Evolutionary conservation across 2,113 vertebrate genomes (phyloP).

Genomic region (Antechinus flavipes): DNA sequence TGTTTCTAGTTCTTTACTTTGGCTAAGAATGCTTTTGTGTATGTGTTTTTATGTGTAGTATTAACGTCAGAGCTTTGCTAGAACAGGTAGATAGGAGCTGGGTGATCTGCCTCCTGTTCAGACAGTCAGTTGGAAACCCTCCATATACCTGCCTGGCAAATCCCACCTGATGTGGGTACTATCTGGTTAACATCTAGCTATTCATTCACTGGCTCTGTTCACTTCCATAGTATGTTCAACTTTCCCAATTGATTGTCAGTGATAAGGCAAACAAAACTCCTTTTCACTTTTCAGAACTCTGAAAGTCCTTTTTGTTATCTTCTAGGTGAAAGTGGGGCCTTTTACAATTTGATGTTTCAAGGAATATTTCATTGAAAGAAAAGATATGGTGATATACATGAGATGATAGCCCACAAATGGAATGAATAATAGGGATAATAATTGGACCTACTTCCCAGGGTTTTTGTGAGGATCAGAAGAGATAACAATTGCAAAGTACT

Average conservation of each 20-base stretch:
- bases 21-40: not conserved
- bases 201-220: not conserved
- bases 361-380: not conserved
- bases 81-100: not conserved
- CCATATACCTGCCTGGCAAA: not conserved
- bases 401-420: not conserved
- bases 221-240: not conserved
- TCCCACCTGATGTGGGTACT: not conserved
- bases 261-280: not conserved
- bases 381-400: not conserved
- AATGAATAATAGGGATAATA: not conserved
- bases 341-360: not conserved
- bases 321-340: not conserved
- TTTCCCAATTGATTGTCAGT: not conserved
- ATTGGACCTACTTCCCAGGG: not conserved
- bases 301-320: not conserved
- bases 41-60: not conserved
- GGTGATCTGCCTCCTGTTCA: not conserved
- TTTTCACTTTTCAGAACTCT: not conserved
- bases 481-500: not conserved
- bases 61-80: not conserved
- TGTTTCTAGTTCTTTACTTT: not conserved
- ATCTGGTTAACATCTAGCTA: not conserved
- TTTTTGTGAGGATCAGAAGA: not conserved
- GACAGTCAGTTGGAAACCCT: not conserved